Base-by-base conservation (phyloP, 2,888 invertebrate species). In the Drosophila nr. fundita region DNA sequence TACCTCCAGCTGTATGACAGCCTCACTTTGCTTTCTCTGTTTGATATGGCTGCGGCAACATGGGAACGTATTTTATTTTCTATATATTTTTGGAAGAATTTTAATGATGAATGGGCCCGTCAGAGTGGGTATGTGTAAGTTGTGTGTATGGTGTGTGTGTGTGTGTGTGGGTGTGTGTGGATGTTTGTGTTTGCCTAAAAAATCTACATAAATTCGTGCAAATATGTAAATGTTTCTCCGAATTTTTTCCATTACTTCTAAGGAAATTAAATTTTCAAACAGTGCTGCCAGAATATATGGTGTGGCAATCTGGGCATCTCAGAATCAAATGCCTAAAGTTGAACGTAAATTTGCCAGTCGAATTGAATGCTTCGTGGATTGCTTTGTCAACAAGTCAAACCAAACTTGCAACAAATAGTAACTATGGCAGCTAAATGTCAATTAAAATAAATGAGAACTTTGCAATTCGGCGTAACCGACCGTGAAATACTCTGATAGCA, bases 21-120 rank as follows among this genome's bases (percentile, higher is more conserved):
- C 45, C 21, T 8, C 13, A 3, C 4, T 21, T 29, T 38, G 8
- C 36, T 29, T 55, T 40, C 32, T 18, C 18, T 29, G 36, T 53
- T 55, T 42, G 29, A 48, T 52, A 38, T 48, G 34, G 36, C 24
- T 52, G 57, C 49, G 24, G 24, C 69, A 58, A 48, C 40, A 24
- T 53, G 53, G 53, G 52, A 48, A 54, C n/a, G 54, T 38, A 48
- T 71, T 78, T 61, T 67, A 64, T 69, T 70, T 81, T 68, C 66
- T 77, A 75, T 78, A 71, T 74, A 75, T 83, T 79, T 83, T 71
- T 58, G 60, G 50, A 63, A 57, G 68, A 80, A 76, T 84, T 84
- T 84, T 78, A 87, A 84, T 84, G 83, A 84, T 76, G 85, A 70
- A 84, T 87, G 70, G 38, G 42, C 55, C 59, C 52, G 57, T 45